Evolutionary conservation across 2,797 vertebrate species (phyloP), one percentile per base, ranked within the genome.

Genomic region (Anolis apletophallus): DNA sequence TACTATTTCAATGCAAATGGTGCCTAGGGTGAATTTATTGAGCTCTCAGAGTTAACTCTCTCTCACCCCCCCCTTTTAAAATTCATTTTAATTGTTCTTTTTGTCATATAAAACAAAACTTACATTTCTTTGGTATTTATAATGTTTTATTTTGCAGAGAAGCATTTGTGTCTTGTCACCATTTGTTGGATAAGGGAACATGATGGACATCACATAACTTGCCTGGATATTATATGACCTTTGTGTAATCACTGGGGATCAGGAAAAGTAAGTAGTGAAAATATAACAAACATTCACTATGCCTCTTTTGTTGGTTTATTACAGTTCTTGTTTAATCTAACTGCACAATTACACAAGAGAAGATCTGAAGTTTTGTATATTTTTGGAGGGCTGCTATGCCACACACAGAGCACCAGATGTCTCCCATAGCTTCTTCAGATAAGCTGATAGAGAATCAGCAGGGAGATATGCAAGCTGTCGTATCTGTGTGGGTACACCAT

Each of bases 361-460:
- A 83, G 46, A 19, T 16, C 21, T 54, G 21, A 52, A 17, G 78
- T 83, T 81, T 67, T 78, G 54, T 46, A n/a, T 40, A 61, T 59
- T 71, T 36, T 32, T 83, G 80, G 74, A 83, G 21, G 12, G 50
- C 10, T 78, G 74, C 80, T 74, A 83, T 78, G 55, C n/a, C 11
- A 36, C 55, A 57, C 54, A 61, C 64, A 77, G 74, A 87, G 74
- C 21, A 83, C 80, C 80, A 83, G 86, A 78, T 83, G 86, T 52
- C 86, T 77, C 54, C n/a, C 67, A 59, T 57, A 61, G 67, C 86
- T 87, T 87, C 67, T 68, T 78, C 76, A 87, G 80, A 87, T 61
- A 78, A 83, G n/a, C 74, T 87, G 81, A 75, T 67, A 16, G 74
- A 83, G 57, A 87, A 87, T 78, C 86, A 87, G 80, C 74, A 77